Percentiles rank a stretch among this genome's conserved stretches.
Evolutionary conservation across 1,140 invertebrate species (phyloP).

Genomic region (Diorhabda elongata): DNA sequence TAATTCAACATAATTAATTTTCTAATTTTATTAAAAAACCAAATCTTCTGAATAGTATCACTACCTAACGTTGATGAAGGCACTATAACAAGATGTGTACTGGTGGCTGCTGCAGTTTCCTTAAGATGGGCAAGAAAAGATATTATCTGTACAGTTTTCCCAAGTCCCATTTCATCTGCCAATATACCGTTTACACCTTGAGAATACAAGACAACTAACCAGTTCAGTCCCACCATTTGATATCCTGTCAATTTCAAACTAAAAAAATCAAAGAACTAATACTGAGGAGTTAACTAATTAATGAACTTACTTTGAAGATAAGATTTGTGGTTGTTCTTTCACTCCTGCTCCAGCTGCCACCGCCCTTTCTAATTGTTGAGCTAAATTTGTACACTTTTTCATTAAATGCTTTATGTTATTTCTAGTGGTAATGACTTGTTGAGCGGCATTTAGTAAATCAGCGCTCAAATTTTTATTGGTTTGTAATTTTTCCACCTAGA

Average conservation of each 20-base stretch:
- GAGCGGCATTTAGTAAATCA: constrained; percentile 68
- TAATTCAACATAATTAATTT: too few relatives aligned
- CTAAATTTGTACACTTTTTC: constrained; percentile 70
- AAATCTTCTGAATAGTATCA: too few relatives aligned
- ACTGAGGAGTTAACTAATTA: neutral
- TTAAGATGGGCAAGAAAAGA: constrained; percentile 86
- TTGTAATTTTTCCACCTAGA: constrained; percentile 64
- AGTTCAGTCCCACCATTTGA: constrained; percentile 92
- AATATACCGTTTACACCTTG: constrained; percentile 92
- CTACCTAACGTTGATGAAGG: constrained; percentile 86
- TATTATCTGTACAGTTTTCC: constrained; percentile 89
- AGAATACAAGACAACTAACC: constrained; percentile 84
- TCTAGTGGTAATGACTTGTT: constrained; percentile 65
- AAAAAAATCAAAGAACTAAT: constrained; percentile 24
- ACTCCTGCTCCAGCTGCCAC: constrained; percentile 67
- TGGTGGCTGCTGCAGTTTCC: constrained; percentile 63
- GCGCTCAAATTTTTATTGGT: constrained; percentile 62
- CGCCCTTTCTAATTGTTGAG: constrained; percentile 65
- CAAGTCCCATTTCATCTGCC: constrained; percentile 86
- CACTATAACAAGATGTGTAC: constrained; percentile 85
- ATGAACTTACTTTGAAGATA: constrained; percentile 52
- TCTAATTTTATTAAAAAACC: too few relatives aligned
- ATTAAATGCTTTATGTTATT: constrained; percentile 67
- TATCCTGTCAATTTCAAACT: constrained; percentile 76
- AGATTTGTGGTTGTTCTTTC: constrained; percentile 60